Evolutionary conservation across 92 coral and sea anemone species (phyloP).

Genomic region (Umimayanthus kanabou): DNA sequence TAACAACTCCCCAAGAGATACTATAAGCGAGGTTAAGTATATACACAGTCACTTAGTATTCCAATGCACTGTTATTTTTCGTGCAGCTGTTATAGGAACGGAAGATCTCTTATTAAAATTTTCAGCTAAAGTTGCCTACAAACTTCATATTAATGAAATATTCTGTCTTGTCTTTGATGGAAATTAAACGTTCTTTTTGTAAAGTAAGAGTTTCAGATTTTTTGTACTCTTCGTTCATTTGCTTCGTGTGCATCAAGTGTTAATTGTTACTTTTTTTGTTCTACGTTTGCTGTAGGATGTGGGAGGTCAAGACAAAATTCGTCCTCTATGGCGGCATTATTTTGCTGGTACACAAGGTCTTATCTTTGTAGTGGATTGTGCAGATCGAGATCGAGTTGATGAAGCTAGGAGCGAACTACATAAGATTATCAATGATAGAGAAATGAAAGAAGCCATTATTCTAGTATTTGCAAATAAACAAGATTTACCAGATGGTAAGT

Average conservation of each 20-base stretch:
- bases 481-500: constrained; percentile 97
- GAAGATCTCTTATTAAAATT: no score
- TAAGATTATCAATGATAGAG: constrained; percentile 90
- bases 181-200: no score
- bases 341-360: constrained; percentile 95
- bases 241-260: neutral
- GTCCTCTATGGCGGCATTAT: constrained; percentile 99
- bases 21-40: no score
- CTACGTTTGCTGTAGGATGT: constrained; percentile 69
- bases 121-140: no score
- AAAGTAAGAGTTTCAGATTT: no score
- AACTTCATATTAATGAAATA: no score
- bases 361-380: constrained; percentile 97
- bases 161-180: no score
- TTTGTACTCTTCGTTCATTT: neutral
- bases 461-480: constrained; percentile 96
- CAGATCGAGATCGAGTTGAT: constrained; percentile 90
- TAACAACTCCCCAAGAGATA: no score
- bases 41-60: no score
- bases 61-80: no score
- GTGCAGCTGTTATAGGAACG: no score
- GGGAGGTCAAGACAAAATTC: constrained; percentile 98
- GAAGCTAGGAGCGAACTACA: constrained; percentile 91
- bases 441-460: constrained; percentile 94
- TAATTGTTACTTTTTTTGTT: neutral